Conservation (phyloP, 2,113 vertebrate species). For the Pipra filicauda region DNA sequence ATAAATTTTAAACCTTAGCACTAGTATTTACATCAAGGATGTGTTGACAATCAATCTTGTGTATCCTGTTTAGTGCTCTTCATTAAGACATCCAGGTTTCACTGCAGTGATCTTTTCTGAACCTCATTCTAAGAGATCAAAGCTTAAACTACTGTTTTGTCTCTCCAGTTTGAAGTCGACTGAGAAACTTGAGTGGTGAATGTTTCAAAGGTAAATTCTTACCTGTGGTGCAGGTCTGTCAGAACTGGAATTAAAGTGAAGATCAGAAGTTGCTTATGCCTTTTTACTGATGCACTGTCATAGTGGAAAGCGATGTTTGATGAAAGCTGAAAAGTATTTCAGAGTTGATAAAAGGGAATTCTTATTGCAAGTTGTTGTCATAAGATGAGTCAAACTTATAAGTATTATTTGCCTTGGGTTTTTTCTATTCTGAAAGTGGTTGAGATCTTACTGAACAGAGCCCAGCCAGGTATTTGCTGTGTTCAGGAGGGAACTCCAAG, state of each 20-base stretch:
- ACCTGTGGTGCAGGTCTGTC: not conserved
- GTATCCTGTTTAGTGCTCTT: not conserved
- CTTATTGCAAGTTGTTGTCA: not conserved
- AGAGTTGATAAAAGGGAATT: constrained; percentile 40
- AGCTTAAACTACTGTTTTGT: constrained; percentile 1
- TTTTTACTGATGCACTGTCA: not conserved
- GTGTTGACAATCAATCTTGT: not conserved
- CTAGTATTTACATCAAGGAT: not conserved
- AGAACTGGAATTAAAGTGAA: constrained; percentile 10
- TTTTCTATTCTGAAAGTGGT: not conserved
- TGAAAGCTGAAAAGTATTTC: constrained; percentile 6
- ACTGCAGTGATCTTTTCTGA: not conserved
- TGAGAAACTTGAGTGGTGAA: not conserved
- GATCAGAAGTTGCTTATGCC: not conserved
- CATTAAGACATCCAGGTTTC: not conserved
- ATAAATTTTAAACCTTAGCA: not conserved
- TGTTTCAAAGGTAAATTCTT: constrained; percentile 32
- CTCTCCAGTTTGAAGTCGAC: constrained; percentile 2
- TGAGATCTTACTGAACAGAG: not conserved
- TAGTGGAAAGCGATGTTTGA: not conserved
- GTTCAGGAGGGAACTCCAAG: not conserved
- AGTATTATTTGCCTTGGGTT: not conserved
- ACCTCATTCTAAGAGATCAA: constrained; percentile 35
- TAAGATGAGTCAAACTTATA: not conserved
- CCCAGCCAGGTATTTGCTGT: not conserved